Conservation (phyloP, 2,113 vertebrate species). For the Garra rufa region DNA sequence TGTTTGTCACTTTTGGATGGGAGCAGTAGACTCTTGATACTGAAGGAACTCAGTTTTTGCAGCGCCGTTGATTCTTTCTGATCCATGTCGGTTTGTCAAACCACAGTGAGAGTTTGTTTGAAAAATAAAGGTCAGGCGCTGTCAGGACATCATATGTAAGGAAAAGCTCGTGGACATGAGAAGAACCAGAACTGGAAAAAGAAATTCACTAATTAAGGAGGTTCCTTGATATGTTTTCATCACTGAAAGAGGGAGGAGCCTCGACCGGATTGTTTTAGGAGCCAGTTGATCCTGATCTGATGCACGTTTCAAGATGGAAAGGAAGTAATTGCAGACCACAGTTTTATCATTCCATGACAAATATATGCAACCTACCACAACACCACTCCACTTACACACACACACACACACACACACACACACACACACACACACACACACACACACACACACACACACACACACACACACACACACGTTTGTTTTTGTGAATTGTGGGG, state of each 20-base stretch:
- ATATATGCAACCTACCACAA: background rate
- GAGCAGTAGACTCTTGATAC: constrained; percentile 81
- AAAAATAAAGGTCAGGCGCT: constrained; percentile 41
- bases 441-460: too few species aligned
- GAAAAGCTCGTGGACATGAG: background rate
- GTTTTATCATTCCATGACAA: background rate
- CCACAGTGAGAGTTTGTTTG: constrained; percentile 56
- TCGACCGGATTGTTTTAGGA: background rate
- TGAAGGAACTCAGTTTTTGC: constrained; percentile 79
- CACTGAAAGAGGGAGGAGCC: constrained; percentile 66
- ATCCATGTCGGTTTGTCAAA: constrained; percentile 71
- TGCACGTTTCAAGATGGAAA: background rate
- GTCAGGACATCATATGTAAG: constrained; percentile 43
- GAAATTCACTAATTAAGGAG: constrained; percentile 78
- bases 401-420: too few species aligned
- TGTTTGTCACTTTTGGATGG: constrained; percentile 72
- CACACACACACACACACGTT: too few species aligned
- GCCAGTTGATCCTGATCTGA: background rate
- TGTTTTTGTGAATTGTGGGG: too few species aligned
- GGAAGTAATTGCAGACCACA: background rate
- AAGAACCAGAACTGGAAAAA: constrained; percentile 47
- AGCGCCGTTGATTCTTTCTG: constrained; percentile 71
- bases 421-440: too few species aligned
- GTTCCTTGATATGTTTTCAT: constrained; percentile 64
- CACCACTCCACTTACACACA: too few species aligned